phyloP scores from a whole-genome alignment of 37 sponge, comb jelly and placozoan genomes.

The Axinella damicornis region DNA sequence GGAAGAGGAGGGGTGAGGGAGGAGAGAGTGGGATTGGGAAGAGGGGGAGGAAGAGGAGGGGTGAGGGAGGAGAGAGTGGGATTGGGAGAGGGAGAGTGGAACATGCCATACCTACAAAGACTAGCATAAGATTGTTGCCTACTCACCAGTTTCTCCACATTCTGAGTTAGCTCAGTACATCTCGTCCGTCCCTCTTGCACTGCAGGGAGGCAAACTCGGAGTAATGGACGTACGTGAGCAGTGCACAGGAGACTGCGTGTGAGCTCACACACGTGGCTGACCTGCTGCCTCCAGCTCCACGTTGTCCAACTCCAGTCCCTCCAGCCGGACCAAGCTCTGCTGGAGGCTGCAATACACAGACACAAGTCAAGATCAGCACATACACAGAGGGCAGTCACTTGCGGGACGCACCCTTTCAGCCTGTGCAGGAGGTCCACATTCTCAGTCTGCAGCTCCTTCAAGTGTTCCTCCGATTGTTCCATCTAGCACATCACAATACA shows the following conservation, averaged over 20 bases:
- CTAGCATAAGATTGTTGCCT: not conserved
- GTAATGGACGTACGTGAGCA: too few relatives aligned
- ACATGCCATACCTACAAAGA: not conserved
- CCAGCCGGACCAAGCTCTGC: constrained; percentile 14
- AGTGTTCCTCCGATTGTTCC: constrained; percentile 43
- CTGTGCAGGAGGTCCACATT: constrained; percentile 8
- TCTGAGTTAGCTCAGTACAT: not conserved
- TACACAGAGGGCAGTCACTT: too few relatives aligned
- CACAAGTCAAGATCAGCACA: too few relatives aligned
- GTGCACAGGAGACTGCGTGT: too few relatives aligned
- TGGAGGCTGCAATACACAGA: not conserved
- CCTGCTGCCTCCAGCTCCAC: constrained; percentile 28
- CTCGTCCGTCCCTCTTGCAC: not conserved
- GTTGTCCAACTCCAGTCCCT: constrained; percentile 28
- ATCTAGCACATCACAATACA: not conserved
- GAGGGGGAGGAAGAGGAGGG: too few relatives aligned
- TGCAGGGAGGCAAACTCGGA: not conserved
- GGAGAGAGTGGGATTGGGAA: too few relatives aligned
- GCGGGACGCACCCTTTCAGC: constrained; percentile 50
- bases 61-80: too few relatives aligned
- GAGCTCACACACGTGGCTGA: not conserved
- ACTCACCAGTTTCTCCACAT: constrained; percentile 10
- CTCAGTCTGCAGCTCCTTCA: constrained; percentile 26
- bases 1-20: too few relatives aligned
- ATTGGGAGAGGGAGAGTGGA: too few relatives aligned